Conservation (phyloP, 2,888 invertebrate genomes). For the Drosophila falleni region DNA sequence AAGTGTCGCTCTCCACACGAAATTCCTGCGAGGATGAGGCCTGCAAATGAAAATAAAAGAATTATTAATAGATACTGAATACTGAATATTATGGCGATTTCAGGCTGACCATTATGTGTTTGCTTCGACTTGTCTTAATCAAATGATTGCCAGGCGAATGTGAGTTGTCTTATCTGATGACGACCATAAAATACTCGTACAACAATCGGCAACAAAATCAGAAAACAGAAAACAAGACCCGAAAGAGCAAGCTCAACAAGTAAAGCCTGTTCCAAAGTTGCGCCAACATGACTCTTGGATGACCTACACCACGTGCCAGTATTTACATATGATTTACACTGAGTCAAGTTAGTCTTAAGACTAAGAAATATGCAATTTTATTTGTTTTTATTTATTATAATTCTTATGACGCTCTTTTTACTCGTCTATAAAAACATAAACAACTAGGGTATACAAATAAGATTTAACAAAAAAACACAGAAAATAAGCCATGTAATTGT, state of each 20-base stretch:
- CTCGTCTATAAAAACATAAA: too few relatives aligned
- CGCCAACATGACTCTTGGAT: conserved; percentile 11
- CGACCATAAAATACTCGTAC: conserved; percentile 14
- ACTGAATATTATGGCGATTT: neutral
- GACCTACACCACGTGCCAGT: conserved; percentile 13
- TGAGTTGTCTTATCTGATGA: conserved; percentile 13
- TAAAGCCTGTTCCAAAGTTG: conserved; percentile 16
- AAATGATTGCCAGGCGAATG: conserved; percentile 27
- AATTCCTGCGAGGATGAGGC: conserved; percentile 74
- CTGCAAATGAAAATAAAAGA: conserved; percentile 36
- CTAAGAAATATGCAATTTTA: too few relatives aligned
- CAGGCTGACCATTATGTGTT: conserved; percentile 39
- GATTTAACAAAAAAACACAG: too few relatives aligned
- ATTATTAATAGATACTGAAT: neutral
- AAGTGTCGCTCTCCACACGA: conserved; percentile 93
- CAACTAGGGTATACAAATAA: too few relatives aligned
- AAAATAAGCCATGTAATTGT: too few relatives aligned
- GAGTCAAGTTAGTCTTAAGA: neutral
- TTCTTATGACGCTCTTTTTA: too few relatives aligned
- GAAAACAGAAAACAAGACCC: conserved; percentile 10
- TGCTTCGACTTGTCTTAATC: conserved; percentile 19
- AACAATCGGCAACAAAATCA: conserved; percentile 16
- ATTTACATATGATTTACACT: neutral
- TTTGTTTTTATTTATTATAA: neutral
- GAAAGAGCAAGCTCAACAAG: conserved; percentile 48